Conservation (phyloP, 2,113 vertebrate genomes). For the Muntiacus reevesi region DNA sequence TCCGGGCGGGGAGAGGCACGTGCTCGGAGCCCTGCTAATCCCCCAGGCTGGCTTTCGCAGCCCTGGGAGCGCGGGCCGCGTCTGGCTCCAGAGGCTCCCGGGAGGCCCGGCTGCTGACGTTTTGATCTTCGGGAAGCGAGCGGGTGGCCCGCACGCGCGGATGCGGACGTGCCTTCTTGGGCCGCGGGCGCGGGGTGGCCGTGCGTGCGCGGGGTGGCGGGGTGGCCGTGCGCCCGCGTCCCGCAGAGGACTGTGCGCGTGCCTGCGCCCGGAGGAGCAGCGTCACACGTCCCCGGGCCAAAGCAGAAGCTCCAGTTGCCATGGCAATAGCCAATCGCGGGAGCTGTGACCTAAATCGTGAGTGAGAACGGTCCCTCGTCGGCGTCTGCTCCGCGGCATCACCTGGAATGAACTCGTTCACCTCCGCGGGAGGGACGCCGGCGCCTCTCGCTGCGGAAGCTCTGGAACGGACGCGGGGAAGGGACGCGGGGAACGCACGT, state of each 20-base stretch:
- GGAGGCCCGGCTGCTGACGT: accelerated
- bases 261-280: slow-evolving; percentile 82
- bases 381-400: slow-evolving; percentile 56
- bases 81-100: slow-evolving; percentile 39
- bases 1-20: background rate
- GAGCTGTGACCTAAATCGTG: slow-evolving; percentile 85
- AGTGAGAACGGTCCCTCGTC: slow-evolving; percentile 81
- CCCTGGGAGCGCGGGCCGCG: background rate
- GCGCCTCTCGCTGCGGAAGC: background rate
- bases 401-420: slow-evolving; percentile 76
- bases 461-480: background rate
- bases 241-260: slow-evolving; percentile 53
- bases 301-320: slow-evolving; percentile 86
- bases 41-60: slow-evolving; percentile 29
- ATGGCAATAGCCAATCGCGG: slow-evolving; percentile 89
- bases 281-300: slow-evolving; percentile 79
- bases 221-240: background rate
- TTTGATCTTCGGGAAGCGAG: background rate
- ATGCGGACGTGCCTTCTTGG: background rate
- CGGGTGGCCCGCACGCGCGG: background rate
- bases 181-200: accelerated
- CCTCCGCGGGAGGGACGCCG: slow-evolving; percentile 38
- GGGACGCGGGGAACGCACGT: accelerated
- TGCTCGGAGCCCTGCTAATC: slow-evolving; percentile 42
- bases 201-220: accelerated